Evolutionary conservation across 1,140 invertebrate genomes (phyloP), one percentile per base, ranked within the genome.

Genomic region (Ooceraea biroi): DNA sequence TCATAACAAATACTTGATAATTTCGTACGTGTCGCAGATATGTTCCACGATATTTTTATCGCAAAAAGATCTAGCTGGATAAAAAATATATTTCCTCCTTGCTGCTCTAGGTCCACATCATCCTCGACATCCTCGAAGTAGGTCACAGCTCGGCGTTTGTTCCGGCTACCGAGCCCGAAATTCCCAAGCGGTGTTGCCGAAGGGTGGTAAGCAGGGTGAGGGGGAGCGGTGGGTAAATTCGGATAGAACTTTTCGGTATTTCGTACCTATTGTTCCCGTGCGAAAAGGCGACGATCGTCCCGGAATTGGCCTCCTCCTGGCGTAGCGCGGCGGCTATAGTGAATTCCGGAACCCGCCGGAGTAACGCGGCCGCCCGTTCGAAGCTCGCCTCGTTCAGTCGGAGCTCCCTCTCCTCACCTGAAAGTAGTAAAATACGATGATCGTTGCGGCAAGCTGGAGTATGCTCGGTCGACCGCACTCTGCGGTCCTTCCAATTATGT

Each of bases 281-380:
- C 72, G 97, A 97, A 94, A 98, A 97, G 88, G 97, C 96, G 86
- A 98, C 95, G 87, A 98, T 96, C 72, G 97, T 97, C 92, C 97
- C 97, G 66, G 97, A 96, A 95, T 98, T 98, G 88, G 96, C 96
- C 85, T 96, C 95, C 93, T 97, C 97, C 94, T 98, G 97, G 73
- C 96, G 95, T 41, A 98, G 92, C 85, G 96, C 95, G 48, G 97
- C 97, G 72, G 97, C 95, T 88, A 98, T 95, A 65, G 97, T 98
- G 94, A 98, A 97, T 94, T 98, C 97, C 86, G 96, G 95, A 88
- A 96, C 96, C 89, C 94, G 94, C 78, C 96, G 95, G 90, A 98
- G 94, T 90, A 97, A 92, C 82, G 96, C 95, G 46, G 95, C 95
- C 27, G 96, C 97, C 89, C 95, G 95, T 85, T 96, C 94, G 92